Conservation (phyloP, 2,888 invertebrate genomes). For the Tetragonula carbonaria region DNA sequence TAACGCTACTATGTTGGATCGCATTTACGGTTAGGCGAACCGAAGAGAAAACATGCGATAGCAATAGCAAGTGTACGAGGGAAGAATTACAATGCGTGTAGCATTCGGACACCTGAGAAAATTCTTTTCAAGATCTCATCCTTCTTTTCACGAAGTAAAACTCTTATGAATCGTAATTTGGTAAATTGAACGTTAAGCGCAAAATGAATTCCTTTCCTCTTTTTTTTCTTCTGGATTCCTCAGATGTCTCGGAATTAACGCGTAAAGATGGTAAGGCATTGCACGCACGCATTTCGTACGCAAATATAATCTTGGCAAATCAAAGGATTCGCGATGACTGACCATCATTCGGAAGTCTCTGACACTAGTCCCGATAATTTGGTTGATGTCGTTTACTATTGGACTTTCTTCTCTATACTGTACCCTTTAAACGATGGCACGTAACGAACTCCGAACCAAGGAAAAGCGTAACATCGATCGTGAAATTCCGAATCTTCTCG, state of each 20-base stretch:
- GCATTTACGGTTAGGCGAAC: conserved; percentile 46
- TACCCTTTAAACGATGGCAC: conserved; percentile 10
- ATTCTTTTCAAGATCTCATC: not conserved
- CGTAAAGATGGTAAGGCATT: not conserved
- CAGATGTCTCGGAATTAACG: not conserved
- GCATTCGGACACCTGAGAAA: not conserved
- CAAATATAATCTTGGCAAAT: conserved; percentile 33
- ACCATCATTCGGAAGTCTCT: conserved; percentile 43
- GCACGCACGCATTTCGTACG: not conserved
- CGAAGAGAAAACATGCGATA: conserved; percentile 31
- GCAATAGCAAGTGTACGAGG: conserved; percentile 33
- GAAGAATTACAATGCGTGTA: conserved; percentile 29
- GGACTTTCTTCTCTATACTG: conserved; percentile 5
- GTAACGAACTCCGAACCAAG: conserved; percentile 27
- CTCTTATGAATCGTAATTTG: not conserved
- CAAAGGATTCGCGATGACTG: conserved; percentile 30
- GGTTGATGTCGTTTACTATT: conserved; percentile 13
- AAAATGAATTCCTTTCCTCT: too few relatives aligned
- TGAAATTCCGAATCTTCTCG: conserved; percentile 5
- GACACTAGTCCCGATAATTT: conserved; percentile 18
- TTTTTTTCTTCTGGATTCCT: not conserved
- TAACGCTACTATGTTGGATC: conserved; percentile 49
- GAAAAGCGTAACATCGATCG: conserved; percentile 11
- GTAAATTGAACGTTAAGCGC: not conserved
- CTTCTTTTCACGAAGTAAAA: not conserved